Evolutionary conservation across 2,888 invertebrate genomes (phyloP).

Genomic region (Nomada ruficornis): DNA sequence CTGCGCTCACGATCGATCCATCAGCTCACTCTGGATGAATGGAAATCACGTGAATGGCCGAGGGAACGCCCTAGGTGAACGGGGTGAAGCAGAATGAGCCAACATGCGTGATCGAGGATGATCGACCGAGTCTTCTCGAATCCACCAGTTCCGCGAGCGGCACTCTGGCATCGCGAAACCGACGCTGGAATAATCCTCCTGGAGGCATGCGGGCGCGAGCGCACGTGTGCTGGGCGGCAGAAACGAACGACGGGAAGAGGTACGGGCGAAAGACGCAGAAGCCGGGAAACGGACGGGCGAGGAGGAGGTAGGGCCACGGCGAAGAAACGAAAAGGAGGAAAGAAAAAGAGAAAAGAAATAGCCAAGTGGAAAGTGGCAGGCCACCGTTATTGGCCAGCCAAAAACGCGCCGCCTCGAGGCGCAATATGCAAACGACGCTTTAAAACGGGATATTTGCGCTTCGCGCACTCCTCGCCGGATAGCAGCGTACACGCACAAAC

Average conservation of each 20-base stretch:
- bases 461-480: slow-evolving; percentile 57
- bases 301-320: slow-evolving; percentile 5
- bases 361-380: slow-evolving; percentile 72
- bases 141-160: slow-evolving; percentile 28
- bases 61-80: slow-evolving; percentile 61
- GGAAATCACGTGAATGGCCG: slow-evolving; percentile 77
- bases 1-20: background rate
- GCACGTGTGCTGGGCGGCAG: background rate
- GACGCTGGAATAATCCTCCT: slow-evolving; percentile 54
- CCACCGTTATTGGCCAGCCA: slow-evolving; percentile 74
- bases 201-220: slow-evolving; percentile 33
- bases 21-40: slow-evolving; percentile 61
- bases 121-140: slow-evolving; percentile 60
- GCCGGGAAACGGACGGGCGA: slow-evolving; percentile 16
- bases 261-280: slow-evolving; percentile 16
- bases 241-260: background rate
- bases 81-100: slow-evolving; percentile 59
- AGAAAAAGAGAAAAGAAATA: slow-evolving; percentile 49
- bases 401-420: slow-evolving; percentile 76
- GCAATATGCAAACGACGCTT: slow-evolving; percentile 78
- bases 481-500: slow-evolving; percentile 14
- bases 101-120: slow-evolving; percentile 68
- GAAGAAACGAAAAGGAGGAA: slow-evolving; percentile 16
- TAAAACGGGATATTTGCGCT: slow-evolving; percentile 83
- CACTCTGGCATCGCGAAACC: slow-evolving; percentile 48